Evolutionary conservation across 2,888 invertebrate genomes (phyloP), one percentile per base, ranked within the genome.

Genomic region (Heteromyza rotundicornis): DNA sequence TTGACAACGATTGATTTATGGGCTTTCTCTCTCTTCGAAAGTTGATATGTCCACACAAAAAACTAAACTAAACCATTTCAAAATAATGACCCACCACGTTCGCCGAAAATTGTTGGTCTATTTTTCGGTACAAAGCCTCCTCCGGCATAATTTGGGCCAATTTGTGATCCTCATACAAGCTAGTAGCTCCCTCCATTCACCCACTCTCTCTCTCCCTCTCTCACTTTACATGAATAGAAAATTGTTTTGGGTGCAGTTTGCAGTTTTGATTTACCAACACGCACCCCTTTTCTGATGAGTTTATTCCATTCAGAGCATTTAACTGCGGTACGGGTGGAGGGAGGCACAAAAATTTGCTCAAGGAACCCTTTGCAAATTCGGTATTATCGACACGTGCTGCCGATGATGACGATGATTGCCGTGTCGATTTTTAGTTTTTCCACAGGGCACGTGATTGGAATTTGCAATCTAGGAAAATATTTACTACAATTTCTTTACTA

Each of bases 341-440:
- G 44, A n/a, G 8, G 14, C 44, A n/a, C n/a, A 44, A 17, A 50
- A 17, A 19, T n/a, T 17, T 2, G 14, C 20, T 2, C 50, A 19
- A 19, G 23, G 23, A 56, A 63, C 55, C 27, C 49, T 55, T n/a
- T 52, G 59, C 57, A 63, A 63, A 56, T 63, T 63, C 60, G 60
- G 44, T 53, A 63, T 63, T 63, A 63, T 60, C 63, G 60, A 57
- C 63, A 63, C 63, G 63, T 63, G 63, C 57, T 59, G 50, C 47
- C 54, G 49, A 56, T 57, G 57, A 47, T 54, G 52, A 57, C 60
- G 54, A 44, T 63, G 63, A 63, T 63, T 63, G 60, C 63, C 60
- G 49, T 60, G 60, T 60, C 63, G 60, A 60, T 63, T 60, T 59
- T 60, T 57, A 52, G 24, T 32, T 54, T 35, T 54, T 54, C 20